phyloP scores from a whole-genome alignment of 2,113 vertebrate species.

The Mus spicilegus region DNA sequence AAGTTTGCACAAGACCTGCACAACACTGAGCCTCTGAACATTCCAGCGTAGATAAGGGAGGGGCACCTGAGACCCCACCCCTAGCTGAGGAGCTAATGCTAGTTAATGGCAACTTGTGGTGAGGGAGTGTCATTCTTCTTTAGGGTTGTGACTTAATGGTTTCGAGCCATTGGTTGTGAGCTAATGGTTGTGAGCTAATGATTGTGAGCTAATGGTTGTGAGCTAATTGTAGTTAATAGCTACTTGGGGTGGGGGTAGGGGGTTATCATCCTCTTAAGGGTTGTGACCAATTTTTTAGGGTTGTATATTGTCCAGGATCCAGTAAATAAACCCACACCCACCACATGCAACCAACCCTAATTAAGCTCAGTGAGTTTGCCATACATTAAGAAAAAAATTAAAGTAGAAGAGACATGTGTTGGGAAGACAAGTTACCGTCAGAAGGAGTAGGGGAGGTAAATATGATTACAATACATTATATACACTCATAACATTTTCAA shows the following conservation, averaged over 20 bases:
- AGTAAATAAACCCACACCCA: neutral
- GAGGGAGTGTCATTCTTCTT: neutral
- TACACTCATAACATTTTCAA: neutral
- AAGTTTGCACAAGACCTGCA: neutral
- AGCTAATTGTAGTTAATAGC: neutral
- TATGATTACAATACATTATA: neutral
- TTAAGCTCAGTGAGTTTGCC: neutral
- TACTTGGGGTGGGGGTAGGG: neutral
- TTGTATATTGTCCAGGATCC: neutral
- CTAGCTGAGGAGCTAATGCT: neutral
- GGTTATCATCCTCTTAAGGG: neutral
- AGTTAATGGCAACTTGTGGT: neutral
- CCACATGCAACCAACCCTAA: neutral
- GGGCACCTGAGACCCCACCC: neutral
- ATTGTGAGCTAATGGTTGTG: too few species aligned
- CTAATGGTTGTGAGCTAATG: too few species aligned
- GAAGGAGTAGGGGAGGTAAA: neutral
- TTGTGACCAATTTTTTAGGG: too few species aligned
- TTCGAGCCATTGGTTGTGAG: too few species aligned
- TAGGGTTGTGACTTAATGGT: too few species aligned
- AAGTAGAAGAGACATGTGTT: neutral
- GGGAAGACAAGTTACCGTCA: neutral
- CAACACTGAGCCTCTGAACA: neutral
- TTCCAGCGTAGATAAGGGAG: neutral
- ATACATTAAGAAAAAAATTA: neutral